Base-by-base conservation (phyloP, 2,113 vertebrate species). In the Ailuropoda melanoleuca region DNA sequence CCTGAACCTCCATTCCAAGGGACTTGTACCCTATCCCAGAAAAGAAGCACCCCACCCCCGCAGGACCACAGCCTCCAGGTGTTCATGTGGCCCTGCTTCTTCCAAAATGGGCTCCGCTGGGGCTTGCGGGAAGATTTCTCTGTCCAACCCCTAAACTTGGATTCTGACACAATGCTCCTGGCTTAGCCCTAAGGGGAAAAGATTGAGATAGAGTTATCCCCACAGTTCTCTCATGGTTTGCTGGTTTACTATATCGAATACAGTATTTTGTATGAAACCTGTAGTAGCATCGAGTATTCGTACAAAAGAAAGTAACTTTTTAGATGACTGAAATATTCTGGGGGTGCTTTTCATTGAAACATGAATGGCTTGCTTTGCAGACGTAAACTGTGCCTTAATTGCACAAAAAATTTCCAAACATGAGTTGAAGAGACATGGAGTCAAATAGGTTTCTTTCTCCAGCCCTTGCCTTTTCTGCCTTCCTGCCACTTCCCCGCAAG, bases 251-350 rank as follows among this genome's bases (percentile, higher is more conserved):
- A 5, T 34, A n/a, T 23, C 50, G 68, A 60, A n/a, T 48, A 26
- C 24, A 56, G 6, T 39, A 39, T 82, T 72, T 50, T 21, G 7
- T 77, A 31, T 68, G 56, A 97, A 88, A 68, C 62, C 56, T 53
- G 9, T n/a, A 58, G 34, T 6, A n/a, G 66, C 46, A 53, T 77
- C 53, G 78, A 10, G 60, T 84, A 82, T 43, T 92, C 68, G 15
- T 29, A 83, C 8, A 43, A 50, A 53, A 68, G 93, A 87, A 92
- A 88, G 31, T 12, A 74, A 7, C 14, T 17, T 78, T 48, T 96
- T 31, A 12, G 58, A 39, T 21, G n/a, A 88, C 43, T 19, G 74
- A 95, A 91, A 68, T 77, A 80, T 62, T 89, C n/a, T 26, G 18
- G 60, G 31, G 46, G 23, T 78, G 43, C 24, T 55, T 84, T n/a